A percentile compares a stretch with the other conserved stretches of the same genome.
Evolutionary conservation across 2,113 vertebrate genomes (phyloP).

Genomic region (Tiliqua scincoides): DNA sequence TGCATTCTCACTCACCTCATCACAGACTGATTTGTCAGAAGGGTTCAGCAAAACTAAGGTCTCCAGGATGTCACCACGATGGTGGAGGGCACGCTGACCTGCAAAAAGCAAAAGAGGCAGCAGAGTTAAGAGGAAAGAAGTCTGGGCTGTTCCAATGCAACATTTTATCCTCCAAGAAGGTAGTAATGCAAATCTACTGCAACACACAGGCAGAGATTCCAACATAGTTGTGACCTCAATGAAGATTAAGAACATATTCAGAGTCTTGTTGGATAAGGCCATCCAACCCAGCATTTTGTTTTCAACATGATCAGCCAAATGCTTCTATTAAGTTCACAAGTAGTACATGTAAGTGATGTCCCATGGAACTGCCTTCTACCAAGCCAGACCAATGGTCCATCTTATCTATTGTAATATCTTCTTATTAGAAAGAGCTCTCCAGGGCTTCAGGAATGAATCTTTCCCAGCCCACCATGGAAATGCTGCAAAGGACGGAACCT

Average conservation of each 20-base stretch:
- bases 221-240: too few relatives aligned
- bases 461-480: too few relatives aligned
- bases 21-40: conserved; percentile 83
- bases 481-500: too few relatives aligned
- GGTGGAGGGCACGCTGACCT: conserved; percentile 92
- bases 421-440: too few relatives aligned
- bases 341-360: too few relatives aligned
- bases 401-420: too few relatives aligned
- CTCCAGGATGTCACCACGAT: conserved; percentile 86
- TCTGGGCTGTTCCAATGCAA: background rate
- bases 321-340: too few relatives aligned
- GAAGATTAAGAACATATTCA: background rate
- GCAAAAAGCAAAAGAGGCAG: background rate
- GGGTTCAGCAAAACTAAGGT: conserved; percentile 91
- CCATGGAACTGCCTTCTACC: too few relatives aligned
- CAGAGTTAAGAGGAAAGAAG: background rate
- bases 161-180: background rate
- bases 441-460: too few relatives aligned
- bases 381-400: too few relatives aligned
- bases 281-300: background rate
- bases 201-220: background rate
- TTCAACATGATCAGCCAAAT: background rate
- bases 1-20: conserved; percentile 77
- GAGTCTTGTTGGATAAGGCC: too few relatives aligned
- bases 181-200: background rate